phyloP scores from a whole-genome alignment of 2,113 vertebrate genomes.

The Conger conger region DNA sequence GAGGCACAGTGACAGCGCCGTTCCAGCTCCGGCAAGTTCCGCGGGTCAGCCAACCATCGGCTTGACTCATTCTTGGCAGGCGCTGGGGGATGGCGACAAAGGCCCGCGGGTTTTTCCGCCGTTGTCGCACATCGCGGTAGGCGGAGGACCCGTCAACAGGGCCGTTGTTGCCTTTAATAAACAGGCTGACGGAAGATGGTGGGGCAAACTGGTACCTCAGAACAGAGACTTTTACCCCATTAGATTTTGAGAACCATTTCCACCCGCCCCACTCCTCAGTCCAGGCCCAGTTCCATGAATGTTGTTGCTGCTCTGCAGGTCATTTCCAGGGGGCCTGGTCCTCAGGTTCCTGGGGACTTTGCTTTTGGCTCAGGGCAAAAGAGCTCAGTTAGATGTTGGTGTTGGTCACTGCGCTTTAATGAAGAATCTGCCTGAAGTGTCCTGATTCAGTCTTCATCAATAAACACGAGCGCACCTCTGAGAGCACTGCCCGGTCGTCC shows the following conservation, averaged over 20 bases:
- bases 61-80: not conserved
- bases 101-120: not conserved
- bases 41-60: slow-evolving; percentile 5
- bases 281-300: not conserved
- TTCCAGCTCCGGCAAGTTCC: not conserved
- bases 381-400: slow-evolving; percentile 22
- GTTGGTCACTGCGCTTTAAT: not conserved
- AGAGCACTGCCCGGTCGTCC: slow-evolving; percentile 45
- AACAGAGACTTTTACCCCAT: not conserved
- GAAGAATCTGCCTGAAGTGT: slow-evolving; percentile 37
- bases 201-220: not conserved
- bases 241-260: not conserved
- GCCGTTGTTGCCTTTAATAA: not conserved
- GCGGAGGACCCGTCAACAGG: not conserved
- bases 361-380: not conserved
- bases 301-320: slow-evolving; percentile 11
- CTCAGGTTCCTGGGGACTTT: not conserved
- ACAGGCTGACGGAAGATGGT: not conserved
- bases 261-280: not conserved
- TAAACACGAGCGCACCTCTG: slow-evolving; percentile 41
- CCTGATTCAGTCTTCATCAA: slow-evolving; percentile 47
- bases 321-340: not conserved
- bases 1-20: not conserved
- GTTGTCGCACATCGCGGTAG: not conserved
- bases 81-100: not conserved